Base-by-base conservation (phyloP, 2,888 invertebrate genomes). In the Diplolepis rosae region DNA sequence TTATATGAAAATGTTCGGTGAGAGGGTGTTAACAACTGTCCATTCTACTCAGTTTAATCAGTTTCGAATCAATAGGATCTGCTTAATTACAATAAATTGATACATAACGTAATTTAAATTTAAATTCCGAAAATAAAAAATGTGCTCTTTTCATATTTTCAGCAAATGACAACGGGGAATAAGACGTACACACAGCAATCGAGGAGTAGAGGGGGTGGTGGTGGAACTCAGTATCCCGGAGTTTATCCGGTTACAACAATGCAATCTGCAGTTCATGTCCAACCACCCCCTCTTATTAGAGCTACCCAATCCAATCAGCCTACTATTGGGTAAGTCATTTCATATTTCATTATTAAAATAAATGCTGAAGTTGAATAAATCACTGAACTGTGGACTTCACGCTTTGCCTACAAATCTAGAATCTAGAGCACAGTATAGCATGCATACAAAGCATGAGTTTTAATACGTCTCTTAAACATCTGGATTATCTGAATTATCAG, bases 201-300 rank as follows among this genome's bases (percentile, higher is more conserved):
- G 48, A 85, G 88, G 76, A 87, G 80, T 84, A 84, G 87, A 81
- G 85, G 84, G 76, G 82, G 82, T 79, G 84, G 84, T 73, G 81
- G 83, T 56, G 82, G 79, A 73, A 79, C 83, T 71, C 87, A 85
- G 77, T 87, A 87, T 78, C 84, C 86, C 74, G 82, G 83, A 67
- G 86, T 86, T 69, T 88, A 88, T 79, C 87, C 88, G 51, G 84
- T 85, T 69, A 87, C 88, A 70, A 85, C 86, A 7, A 88, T 87
- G 82, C 89, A 85, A 81, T 81, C 84, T 79, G 83, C 85, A 75
- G 86, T 83, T 78, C 84, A 87, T 71, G 86, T 87, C 71, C 89
- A 87, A 81, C 90, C 90, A 83, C 91, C 91, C 79, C 91, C 91
- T 78, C 88, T 92, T 77, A 90, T 91, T 77, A 88, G 91, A 86